Evolutionary conservation across 2,888 invertebrate genomes (phyloP).

Genomic region (Pachliopta kotzebuea): DNA sequence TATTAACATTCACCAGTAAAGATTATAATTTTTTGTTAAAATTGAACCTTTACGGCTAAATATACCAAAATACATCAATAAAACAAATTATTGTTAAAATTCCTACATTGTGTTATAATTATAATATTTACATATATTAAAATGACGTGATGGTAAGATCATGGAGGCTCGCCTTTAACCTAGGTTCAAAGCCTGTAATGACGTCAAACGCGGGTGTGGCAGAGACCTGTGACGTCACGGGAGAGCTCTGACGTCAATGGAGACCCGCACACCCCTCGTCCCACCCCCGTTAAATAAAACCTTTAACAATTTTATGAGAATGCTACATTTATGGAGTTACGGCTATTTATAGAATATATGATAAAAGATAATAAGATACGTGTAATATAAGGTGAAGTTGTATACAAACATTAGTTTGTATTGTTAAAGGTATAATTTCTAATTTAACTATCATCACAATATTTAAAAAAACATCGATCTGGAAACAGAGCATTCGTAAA

Average conservation of each 20-base stretch:
- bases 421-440: not conserved
- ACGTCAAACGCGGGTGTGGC: constrained; percentile 78
- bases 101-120: not conserved
- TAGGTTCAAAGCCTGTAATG: constrained; percentile 46
- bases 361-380: not conserved
- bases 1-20: not conserved
- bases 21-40: not conserved
- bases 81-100: not conserved
- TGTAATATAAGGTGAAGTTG: too few species aligned
- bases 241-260: constrained; percentile 75
- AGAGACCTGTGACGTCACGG: constrained; percentile 71
- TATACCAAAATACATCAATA: too few species aligned
- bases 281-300: constrained; percentile 52
- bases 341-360: not conserved
- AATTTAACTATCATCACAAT: too few species aligned
- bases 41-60: not conserved
- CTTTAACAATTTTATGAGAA: constrained; percentile 60
- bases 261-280: constrained; percentile 44
- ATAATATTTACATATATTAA: not conserved
- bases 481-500: too few species aligned
- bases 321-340: constrained; percentile 49
- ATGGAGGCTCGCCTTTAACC: constrained; percentile 1
- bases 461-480: too few species aligned
- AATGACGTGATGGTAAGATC: not conserved
- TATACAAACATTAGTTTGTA: not conserved